phyloP scores from a whole-genome alignment of 2,797 vertebrate genomes.

The Oreortyx pictus region DNA sequence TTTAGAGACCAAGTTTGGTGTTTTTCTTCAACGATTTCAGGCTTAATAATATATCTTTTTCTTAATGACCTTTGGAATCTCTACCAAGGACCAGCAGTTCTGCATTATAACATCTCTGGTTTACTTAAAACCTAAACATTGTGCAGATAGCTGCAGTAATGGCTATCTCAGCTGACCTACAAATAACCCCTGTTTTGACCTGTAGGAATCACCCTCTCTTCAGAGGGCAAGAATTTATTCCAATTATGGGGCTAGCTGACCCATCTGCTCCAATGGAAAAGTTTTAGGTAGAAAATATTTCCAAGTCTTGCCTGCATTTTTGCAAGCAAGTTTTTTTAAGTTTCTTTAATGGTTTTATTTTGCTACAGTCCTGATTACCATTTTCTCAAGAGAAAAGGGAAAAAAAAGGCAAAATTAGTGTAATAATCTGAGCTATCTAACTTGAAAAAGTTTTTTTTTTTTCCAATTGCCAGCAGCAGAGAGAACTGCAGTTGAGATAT shows the following conservation, averaged over 20 bases:
- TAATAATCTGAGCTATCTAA: not conserved
- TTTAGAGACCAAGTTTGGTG: not conserved
- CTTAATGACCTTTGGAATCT: constrained; percentile 26
- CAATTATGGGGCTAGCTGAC: not conserved
- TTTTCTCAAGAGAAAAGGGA: not conserved
- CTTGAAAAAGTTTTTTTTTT: not conserved
- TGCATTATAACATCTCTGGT: constrained; percentile 44
- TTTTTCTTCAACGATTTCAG: not conserved
- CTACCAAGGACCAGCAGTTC: constrained; percentile 31
- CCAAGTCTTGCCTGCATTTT: not conserved
- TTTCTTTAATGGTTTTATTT: not conserved
- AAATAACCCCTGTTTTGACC: constrained; percentile 63
- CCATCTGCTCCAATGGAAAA: constrained; percentile 10
- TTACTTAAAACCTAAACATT: constrained; percentile 45
- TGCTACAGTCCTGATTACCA: not conserved
- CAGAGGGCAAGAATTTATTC: constrained; percentile 51
- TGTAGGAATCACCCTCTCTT: constrained; percentile 29
- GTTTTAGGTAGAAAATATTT: not conserved
- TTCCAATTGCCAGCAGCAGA: not conserved
- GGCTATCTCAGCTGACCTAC: constrained; percentile 55
- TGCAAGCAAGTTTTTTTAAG: not conserved
- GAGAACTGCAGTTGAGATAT: not conserved
- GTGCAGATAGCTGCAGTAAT: constrained; percentile 57
- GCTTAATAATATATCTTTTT: constrained; percentile 19
- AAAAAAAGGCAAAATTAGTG: not conserved